phyloP scores from a whole-genome alignment of 2,888 invertebrate species.

The Leucoptera coffeella region DNA sequence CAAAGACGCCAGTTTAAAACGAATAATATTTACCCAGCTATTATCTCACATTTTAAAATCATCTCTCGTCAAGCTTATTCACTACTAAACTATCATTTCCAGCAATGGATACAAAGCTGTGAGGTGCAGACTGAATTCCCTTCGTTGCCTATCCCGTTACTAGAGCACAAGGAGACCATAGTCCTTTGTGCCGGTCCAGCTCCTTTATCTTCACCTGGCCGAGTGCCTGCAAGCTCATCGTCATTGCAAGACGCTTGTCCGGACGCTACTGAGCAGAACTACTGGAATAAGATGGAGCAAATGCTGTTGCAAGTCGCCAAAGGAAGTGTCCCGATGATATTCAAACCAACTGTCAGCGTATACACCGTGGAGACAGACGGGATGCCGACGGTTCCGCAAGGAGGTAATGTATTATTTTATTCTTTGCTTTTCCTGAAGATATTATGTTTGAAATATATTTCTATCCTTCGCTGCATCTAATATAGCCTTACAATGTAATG shows the following conservation, averaged over 20 bases:
- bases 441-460: too few relatives aligned
- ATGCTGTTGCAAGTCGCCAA: slow-evolving; percentile 65
- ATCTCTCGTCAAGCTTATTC: too few relatives aligned
- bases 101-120: slow-evolving; percentile 42
- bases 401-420: slow-evolving; percentile 34
- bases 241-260: slow-evolving; percentile 18
- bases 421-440: too few relatives aligned
- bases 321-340: slow-evolving; percentile 65
- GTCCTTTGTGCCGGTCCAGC: slow-evolving; percentile 61
- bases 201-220: slow-evolving; percentile 50
- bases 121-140: slow-evolving; percentile 40
- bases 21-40: too few relatives aligned
- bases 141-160: slow-evolving; percentile 68
- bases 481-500: too few relatives aligned
- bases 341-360: slow-evolving; percentile 71
- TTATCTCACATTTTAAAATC: too few relatives aligned
- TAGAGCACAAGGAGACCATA: slow-evolving; percentile 62
- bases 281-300: slow-evolving; percentile 73
- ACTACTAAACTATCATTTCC: too few relatives aligned
- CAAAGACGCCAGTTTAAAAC: too few relatives aligned
- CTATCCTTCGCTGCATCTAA: too few relatives aligned
- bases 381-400: slow-evolving; percentile 67
- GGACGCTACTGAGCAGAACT: slow-evolving; percentile 14
- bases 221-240: slow-evolving; percentile 47
- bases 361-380: slow-evolving; percentile 63